Evolutionary conservation across 2,888 invertebrate species (phyloP), one percentile per base, ranked within the genome.

Genomic region (Hemistola chrysoprasaria): DNA sequence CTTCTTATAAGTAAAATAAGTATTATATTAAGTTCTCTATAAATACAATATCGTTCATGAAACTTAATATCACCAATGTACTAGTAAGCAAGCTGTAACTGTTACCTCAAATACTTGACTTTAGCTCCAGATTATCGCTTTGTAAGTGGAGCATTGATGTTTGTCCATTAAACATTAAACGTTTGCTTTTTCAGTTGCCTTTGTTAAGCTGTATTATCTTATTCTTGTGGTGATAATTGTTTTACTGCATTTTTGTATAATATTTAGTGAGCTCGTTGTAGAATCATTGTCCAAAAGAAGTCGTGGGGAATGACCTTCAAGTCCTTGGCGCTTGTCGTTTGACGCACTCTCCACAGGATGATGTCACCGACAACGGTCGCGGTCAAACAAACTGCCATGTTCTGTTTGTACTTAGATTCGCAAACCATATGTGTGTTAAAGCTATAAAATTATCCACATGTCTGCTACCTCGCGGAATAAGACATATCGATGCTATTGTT

Each of bases 111-210:
- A n/a, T n/a, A n/a, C n/a, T n/a, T n/a, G n/a, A n/a, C n/a, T n/a
- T n/a, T 30, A 23, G 16, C 6, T 27, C 11, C 6, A 59, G 68
- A 71, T 74, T 75, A 73, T 71, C 66, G 68, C 47, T 60, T 65
- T 66, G 33, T 65, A 76, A 71, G 52, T 74, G 53, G 71, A 58
- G 54, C 71, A 62, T 43, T 47, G 54, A 43, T 64, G 56, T 56
- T 59, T 66, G 70, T 65, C 59, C 63, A 65, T 59, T 61, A 43
- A 43, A 51, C 41, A 26, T 22, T 31, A 40, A 37, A 31, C 45
- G 26, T 25, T 35, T 47, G 27, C 39, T 38, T 39, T 22, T 41
- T 33, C 30, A 40, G 41, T 35, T 38, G 41, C 35, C 37, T 40
- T 34, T n/a, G n/a, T n/a, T n/a, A n/a, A n/a, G n/a, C n/a, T n/a